Evolutionary conservation across 2,113 vertebrate genomes (phyloP).

Genomic region (Cercopithecus mona): DNA sequence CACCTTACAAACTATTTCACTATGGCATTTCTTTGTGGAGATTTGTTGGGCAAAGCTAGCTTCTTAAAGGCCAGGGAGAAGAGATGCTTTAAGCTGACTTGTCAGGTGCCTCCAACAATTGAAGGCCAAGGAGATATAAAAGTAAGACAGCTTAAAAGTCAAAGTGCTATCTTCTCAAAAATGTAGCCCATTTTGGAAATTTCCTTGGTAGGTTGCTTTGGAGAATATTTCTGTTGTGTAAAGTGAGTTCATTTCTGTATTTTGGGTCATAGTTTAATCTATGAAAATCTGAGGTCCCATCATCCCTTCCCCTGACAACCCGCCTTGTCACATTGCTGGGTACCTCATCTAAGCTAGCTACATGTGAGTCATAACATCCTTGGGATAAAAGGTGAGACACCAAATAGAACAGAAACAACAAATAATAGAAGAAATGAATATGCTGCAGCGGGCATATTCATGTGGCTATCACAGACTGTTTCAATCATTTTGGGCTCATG

Average conservation of each 20-base stretch:
- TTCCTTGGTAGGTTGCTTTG: not conserved
- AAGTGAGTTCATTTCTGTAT: not conserved
- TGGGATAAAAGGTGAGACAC: not conserved
- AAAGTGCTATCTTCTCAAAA: not conserved
- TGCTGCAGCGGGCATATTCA: fast-evolving
- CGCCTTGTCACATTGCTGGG: not conserved
- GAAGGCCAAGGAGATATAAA: not conserved
- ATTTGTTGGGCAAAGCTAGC: fast-evolving
- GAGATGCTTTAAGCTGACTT: not conserved
- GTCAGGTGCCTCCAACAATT: not conserved
- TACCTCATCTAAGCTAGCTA: too few species aligned
- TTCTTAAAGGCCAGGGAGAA: not conserved
- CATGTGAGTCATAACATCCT: not conserved
- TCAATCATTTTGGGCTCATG: not conserved
- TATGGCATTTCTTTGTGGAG: fast-evolving
- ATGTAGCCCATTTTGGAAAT: not conserved
- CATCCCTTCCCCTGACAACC: fast-evolving
- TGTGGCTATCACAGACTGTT: fast-evolving
- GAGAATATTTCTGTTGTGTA: not conserved
- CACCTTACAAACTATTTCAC: not conserved
- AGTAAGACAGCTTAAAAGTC: not conserved
- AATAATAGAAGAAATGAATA: not conserved
- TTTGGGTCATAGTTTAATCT: not conserved
- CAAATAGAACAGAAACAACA: not conserved
- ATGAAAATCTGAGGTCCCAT: not conserved